These are phyloP conservation scores for Gila orcuttii DNA, from an alignment of 2,113 vertebrate species.

Conservation along the genomic window DNA sequence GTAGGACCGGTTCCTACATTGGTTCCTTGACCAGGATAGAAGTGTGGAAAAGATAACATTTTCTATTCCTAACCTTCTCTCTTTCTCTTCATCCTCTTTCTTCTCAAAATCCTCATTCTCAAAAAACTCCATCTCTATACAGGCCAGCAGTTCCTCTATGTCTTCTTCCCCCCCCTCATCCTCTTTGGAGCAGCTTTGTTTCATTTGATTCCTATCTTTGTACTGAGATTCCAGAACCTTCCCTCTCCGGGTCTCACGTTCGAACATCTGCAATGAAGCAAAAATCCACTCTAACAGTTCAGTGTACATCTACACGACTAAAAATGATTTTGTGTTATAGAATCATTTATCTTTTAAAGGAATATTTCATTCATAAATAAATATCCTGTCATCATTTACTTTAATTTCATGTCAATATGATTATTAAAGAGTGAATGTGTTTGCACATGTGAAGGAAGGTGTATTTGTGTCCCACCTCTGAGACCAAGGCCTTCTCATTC, in stretches of 20 bases:
- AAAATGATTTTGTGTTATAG: not conserved
- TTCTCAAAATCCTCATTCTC: constrained; percentile 68
- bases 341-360: not conserved
- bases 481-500: constrained; percentile 85
- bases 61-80: constrained; percentile 31
- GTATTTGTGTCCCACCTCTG: constrained; percentile 71
- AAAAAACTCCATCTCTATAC: constrained; percentile 71
- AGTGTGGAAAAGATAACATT: too few relatives aligned
- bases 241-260: constrained; percentile 83
- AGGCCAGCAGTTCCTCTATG: constrained; percentile 62
- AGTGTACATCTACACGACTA: not conserved
- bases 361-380: not conserved
- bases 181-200: constrained; percentile 66
- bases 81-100: constrained; percentile 59
- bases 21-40: too few relatives aligned
- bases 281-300: not conserved
- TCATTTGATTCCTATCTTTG: constrained; percentile 80
- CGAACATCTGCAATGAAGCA: constrained; percentile 78
- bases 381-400: not conserved
- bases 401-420: not conserved
- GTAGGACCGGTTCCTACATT: too few relatives aligned
- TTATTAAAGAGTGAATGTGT: not conserved
- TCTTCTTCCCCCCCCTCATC: constrained; percentile 32
- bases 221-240: constrained; percentile 82
- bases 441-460: not conserved